These are phyloP conservation scores for Drosophila ezoana DNA, from an alignment of 2,888 invertebrate genomes.

Conservation along the genomic window DNA sequence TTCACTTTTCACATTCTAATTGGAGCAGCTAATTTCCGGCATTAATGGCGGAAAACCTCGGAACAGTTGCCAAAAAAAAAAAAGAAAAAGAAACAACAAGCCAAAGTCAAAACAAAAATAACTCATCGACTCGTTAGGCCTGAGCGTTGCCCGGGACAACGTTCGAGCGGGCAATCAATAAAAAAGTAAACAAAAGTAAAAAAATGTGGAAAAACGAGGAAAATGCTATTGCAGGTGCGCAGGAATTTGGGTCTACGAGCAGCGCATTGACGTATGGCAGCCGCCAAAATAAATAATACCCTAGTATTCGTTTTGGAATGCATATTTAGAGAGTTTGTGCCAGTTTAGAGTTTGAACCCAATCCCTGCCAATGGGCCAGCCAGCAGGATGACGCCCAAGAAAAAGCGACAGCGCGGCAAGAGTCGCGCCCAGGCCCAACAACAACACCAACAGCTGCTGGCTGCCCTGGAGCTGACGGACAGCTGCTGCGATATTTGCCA, in stretches of 20 bases:
- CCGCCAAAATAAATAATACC: conserved; percentile 30
- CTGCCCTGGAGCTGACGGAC: conserved; percentile 72
- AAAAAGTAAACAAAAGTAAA: conserved; percentile 68
- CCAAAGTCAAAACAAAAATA: conserved; percentile 59
- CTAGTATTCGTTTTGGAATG: conserved; percentile 19
- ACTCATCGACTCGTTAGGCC: conserved; percentile 2
- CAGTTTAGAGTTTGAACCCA: conserved; percentile 62
- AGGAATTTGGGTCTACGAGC: conserved; percentile 71
- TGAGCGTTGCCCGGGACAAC: conserved; percentile 62
- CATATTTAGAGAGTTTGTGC: conserved; percentile 34
- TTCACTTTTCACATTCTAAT: conserved; percentile 55
- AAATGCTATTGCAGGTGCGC: conserved; percentile 57
- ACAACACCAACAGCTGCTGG: conserved; percentile 76
- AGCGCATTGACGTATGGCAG: conserved; percentile 19
- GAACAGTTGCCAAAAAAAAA: conserved; percentile 28
- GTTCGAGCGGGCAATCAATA: conserved; percentile 59
- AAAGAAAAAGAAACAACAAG: conserved; percentile 19
- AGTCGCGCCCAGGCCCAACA: conserved; percentile 55
- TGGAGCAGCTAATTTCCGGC: conserved; percentile 62
- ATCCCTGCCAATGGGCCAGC: conserved; percentile 10
- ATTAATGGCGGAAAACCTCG: conserved; percentile 38
- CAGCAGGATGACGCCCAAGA: conserved; percentile 61
- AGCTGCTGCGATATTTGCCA: conserved; percentile 84
- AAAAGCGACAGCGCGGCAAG: conserved; percentile 62
- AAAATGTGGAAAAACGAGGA: conserved; percentile 10